A percentile compares a stretch with the other conserved stretches of the same genome.
These are phyloP conservation scores for Trachelus stipa DNA, from an alignment of 2,888 invertebrate species.

Conservation along the genomic window DNA sequence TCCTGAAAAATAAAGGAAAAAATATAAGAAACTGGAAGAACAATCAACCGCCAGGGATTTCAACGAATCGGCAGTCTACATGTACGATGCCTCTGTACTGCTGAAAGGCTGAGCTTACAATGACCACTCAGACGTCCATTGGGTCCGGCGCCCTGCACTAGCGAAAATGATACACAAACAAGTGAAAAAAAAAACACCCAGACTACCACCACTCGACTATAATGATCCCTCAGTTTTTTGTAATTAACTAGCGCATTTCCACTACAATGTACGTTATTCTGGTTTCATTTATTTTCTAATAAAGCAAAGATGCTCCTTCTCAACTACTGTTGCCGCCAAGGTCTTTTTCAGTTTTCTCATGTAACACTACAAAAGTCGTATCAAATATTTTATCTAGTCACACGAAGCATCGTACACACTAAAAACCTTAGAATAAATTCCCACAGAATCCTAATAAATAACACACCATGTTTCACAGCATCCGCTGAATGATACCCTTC, in stretches of 20 bases:
- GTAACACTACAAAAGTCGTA: not conserved
- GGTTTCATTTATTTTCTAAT: not conserved
- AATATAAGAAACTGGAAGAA: not conserved
- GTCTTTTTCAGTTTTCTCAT: not conserved
- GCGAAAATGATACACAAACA: constrained; percentile 25
- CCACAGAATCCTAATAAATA: not conserved
- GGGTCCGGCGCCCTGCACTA: not conserved
- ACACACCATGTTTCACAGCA: not conserved
- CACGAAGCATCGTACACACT: not conserved
- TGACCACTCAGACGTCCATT: not conserved
- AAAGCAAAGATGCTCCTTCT: not conserved
- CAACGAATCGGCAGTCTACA: not conserved
- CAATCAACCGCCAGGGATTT: not conserved
- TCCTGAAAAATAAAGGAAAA: not conserved
- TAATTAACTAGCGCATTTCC: constrained; percentile 27
- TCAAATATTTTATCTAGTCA: not conserved
- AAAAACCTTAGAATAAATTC: not conserved
- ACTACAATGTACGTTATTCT: not conserved
- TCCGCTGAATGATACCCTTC: not conserved
- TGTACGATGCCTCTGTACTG: not conserved
- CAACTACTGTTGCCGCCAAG: not conserved
- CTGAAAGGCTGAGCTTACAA: not conserved
- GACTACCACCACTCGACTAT: constrained; percentile 26
- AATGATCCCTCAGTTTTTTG: constrained; percentile 37
- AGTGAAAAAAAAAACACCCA: constrained; percentile 14